Conservation (phyloP, 1,140 invertebrate species). For the Orussus abietinus region DNA sequence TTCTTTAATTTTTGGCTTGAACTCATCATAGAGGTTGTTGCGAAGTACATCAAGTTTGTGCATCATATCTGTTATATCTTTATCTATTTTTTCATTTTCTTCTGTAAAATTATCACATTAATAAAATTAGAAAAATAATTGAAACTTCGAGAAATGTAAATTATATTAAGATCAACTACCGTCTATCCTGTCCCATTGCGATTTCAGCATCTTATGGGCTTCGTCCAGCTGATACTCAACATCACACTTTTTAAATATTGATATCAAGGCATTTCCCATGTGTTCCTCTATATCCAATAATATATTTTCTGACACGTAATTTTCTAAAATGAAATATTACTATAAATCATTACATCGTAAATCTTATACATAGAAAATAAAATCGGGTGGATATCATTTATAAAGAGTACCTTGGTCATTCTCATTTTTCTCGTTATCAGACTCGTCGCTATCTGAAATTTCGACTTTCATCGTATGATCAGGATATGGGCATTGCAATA, state of each 20-base stretch:
- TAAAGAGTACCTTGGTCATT: slow-evolving; percentile 17
- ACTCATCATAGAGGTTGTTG: slow-evolving; percentile 39
- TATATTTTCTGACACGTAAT: slow-evolving; percentile 35
- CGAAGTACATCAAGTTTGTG: slow-evolving; percentile 36
- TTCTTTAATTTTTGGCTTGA: slow-evolving; percentile 38
- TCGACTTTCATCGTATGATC: slow-evolving; percentile 57
- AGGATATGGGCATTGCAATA: slow-evolving; percentile 53
- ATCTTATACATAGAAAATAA: background rate
- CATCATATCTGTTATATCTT: slow-evolving; percentile 35
- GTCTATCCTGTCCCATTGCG: slow-evolving; percentile 30
- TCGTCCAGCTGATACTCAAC: slow-evolving; percentile 40
- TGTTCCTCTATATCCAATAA: slow-evolving; percentile 33
- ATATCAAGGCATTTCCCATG: slow-evolving; percentile 29
- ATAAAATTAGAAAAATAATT: slow-evolving; percentile 6
- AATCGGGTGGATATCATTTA: background rate
- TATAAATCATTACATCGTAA: slow-evolving; percentile 12
- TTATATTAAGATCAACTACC: slow-evolving; percentile 19
- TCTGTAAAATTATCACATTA: slow-evolving; percentile 19
- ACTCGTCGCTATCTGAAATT: slow-evolving; percentile 55
- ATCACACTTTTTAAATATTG: slow-evolving; percentile 38
- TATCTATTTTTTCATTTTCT: slow-evolving; percentile 27
- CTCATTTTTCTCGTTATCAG: slow-evolving; percentile 44
- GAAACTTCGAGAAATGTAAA: background rate
- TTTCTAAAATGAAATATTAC: slow-evolving; percentile 32
- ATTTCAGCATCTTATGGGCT: slow-evolving; percentile 28